Conservation (phyloP, 2,797 vertebrate species). For the Cuniculus paca region DNA sequence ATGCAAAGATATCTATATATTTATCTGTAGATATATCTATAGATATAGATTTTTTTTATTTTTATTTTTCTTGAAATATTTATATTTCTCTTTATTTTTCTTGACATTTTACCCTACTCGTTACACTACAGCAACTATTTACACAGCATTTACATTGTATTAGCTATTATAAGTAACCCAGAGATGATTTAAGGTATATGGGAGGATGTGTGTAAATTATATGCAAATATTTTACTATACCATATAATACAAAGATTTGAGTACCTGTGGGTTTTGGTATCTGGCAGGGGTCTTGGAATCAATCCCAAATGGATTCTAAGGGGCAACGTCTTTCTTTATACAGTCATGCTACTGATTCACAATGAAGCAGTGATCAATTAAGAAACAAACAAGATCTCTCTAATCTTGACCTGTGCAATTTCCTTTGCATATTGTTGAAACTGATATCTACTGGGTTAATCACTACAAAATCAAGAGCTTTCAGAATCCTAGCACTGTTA, state of each 20-base stretch:
- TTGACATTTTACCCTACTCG: background rate
- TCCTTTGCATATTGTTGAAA: background rate
- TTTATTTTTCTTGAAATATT: too few species aligned
- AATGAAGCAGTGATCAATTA: background rate
- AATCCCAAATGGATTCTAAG: background rate
- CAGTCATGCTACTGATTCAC: background rate
- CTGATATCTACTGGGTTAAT: background rate
- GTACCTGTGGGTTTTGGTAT: background rate
- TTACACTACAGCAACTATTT: background rate
- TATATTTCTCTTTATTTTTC: background rate
- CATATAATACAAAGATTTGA: background rate
- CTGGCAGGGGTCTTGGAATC: background rate
- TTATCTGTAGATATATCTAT: too few species aligned
- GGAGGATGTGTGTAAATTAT: background rate
- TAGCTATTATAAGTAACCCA: background rate
- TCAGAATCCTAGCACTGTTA: background rate
- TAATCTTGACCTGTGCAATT: background rate
- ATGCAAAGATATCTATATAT: too few species aligned
- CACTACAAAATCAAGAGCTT: background rate
- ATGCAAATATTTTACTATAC: background rate
- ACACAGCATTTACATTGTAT: background rate
- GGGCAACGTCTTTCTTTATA: constrained; percentile 24
- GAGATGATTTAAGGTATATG: background rate
- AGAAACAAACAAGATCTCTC: background rate
- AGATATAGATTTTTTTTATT: too few species aligned